Conservation (phyloP, 1,140 invertebrate species). For the Galendromus occidentalis region DNA sequence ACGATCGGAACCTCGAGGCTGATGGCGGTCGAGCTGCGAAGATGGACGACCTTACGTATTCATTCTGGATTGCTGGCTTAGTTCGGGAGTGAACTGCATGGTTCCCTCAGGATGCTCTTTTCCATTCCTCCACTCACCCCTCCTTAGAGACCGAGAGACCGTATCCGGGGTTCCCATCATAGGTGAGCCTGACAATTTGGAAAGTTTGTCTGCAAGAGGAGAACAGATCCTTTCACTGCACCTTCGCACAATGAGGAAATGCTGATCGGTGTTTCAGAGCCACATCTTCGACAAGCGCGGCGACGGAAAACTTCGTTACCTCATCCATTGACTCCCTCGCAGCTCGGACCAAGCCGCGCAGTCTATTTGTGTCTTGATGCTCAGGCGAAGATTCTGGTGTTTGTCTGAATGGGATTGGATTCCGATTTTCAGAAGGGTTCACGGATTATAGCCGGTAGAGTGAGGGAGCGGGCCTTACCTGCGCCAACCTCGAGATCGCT, state of each 20-base stretch:
- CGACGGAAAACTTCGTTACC: background rate
- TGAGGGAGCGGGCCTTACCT: background rate
- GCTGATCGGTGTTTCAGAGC: background rate
- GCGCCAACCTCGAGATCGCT: background rate
- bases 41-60: background rate
- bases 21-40: background rate
- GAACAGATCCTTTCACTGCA: background rate
- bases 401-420: background rate
- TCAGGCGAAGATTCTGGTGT: background rate
- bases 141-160: background rate
- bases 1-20: background rate
- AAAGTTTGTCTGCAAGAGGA: background rate
- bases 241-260: background rate
- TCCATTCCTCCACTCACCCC: background rate
- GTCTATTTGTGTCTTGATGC: background rate
- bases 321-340: background rate
- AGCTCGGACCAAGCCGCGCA: too few relatives aligned
- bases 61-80: background rate
- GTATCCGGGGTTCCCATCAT: background rate
- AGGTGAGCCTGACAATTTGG: background rate
- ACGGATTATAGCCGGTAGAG: background rate
- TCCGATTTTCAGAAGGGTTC: background rate
- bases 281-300: background rate
- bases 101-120: background rate
- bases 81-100: background rate